phyloP scores from a whole-genome alignment of 2,113 vertebrate species.

The Nansenia antarctica region DNA sequence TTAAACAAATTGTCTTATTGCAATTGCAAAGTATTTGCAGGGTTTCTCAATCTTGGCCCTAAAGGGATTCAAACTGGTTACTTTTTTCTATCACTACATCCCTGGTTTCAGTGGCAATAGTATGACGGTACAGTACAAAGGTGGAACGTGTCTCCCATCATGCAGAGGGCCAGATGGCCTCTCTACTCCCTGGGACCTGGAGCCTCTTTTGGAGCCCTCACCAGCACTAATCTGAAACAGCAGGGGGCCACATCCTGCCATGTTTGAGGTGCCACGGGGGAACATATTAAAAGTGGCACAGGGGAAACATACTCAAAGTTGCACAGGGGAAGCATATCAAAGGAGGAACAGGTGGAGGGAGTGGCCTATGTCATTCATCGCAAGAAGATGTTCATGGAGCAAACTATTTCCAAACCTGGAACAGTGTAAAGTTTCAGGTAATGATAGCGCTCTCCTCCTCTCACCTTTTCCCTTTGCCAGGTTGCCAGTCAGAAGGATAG shows the following conservation, averaged over 20 bases:
- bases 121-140: not conserved
- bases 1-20: not conserved
- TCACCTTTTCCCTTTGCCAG: too few species aligned
- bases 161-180: not conserved
- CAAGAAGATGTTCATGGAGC: too few species aligned
- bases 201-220: conserved; percentile 21
- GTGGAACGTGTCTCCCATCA: not conserved
- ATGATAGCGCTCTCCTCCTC: too few species aligned
- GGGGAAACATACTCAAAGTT: conserved; percentile 14
- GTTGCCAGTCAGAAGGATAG: too few species aligned
- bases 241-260: conserved; percentile 17
- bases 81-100: too few species aligned
- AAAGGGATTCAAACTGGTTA: too few species aligned
- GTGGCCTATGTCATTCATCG: too few species aligned
- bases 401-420: too few species aligned
- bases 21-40: not conserved
- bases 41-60: too few species aligned
- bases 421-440: too few species aligned
- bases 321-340: not conserved
- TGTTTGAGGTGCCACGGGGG: conserved; percentile 16
- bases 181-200: not conserved
- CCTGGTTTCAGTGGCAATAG: too few species aligned
- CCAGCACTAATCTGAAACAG: conserved; percentile 35
- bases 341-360: too few species aligned
- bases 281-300: conserved; percentile 11